Evolutionary conservation across 2,888 invertebrate genomes (phyloP), one percentile per base, ranked within the genome.

Genomic region (Ennomos erosarius): DNA sequence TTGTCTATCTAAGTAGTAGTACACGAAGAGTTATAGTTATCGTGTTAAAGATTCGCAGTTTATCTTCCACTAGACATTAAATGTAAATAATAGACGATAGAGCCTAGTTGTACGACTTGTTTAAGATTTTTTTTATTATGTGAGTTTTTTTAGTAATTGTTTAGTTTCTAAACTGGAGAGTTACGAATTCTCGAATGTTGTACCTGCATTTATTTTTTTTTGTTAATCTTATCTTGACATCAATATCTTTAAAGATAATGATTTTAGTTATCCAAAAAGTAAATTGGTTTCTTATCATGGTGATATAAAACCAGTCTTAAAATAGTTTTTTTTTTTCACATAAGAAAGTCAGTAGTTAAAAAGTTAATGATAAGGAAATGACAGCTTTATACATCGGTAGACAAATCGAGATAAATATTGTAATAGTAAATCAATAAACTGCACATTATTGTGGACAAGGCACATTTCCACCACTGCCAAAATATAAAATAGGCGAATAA

Each of bases 401-500:
- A 85, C 81, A 78, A 80, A 82, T 80, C 79, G 78, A 81, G 78
- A 78, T 76, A 80, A 26, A 73, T 71, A 71, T 55, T 58, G 69
- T 73, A 77, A 66, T 67, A 74, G 67, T 69, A 55, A 76, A 76
- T 74, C 74, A 73, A 78, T 76, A 74, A 73, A 75, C 77, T 76
- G 82, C 86, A 87, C 85, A 80, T 84, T 74, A 80, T 82, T 84
- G 84, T 85, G 85, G 85, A 90, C 92, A 92, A 93, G 93, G 93
- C 93, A 93, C 93, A 93, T 93, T 90, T 92, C 92, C 88, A 92
- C 79, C 90, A 91, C 89, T 90, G 92, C 92, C 92, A 89, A 90
- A 81, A 87, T 83, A 84, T 79, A 81, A 79, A 79, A 81, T 81
- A 76, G 76, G 81, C 79, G 81, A 82, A 38, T 12, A 79, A 81